Evolutionary conservation across 2,113 vertebrate genomes (phyloP), one percentile per base, ranked within the genome.

Genomic region (Gavialis gangeticus): DNA sequence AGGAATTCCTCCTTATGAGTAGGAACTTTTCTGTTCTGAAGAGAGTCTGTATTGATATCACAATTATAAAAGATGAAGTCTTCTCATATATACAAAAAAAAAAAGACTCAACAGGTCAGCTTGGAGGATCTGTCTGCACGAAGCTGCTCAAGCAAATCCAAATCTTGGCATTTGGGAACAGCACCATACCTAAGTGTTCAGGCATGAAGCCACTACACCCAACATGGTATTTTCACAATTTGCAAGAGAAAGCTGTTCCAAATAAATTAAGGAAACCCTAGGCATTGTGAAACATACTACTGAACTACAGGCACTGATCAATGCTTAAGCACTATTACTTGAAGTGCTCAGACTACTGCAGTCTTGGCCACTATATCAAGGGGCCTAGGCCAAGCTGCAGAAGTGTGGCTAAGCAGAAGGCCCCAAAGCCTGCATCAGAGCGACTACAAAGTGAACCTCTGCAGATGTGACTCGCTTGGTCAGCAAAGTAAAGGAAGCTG

Each of bases 51-150:
- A 14, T 66, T 66, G n/a, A 19, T 17, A n/a, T 15, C 16, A 16
- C n/a, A 4, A 67, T 19, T 34, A 37, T 21, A 69, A 69, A 64
- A 64, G 28, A 64, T 64, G 27, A 22, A 11, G 21, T 24, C 24
- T 13, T 46, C 12, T 8, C 19, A 73, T 73, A 73, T 24, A 71
- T 37, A 37, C 19, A 24, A 37, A 37, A 19, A 73, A 21, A 80
- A 87, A 19, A 19, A 84, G 57, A 89, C 57, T 82, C 27, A 22
- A 66, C 16, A 10, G 16, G 24, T 19, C 19, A 91, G 60, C 6
- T 46, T 46, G 46, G 46, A 46, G 46, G 0, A 0, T 14, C 34
- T 5, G 4, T 27, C 73, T 62, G 79, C 46, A 46, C 9, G 46
- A 77, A 92, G 78, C 4, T 71, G 78, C 54, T 64, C 59, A 78